Evolutionary conservation across 2,888 invertebrate species (phyloP).

Genomic region (Hirtodrosophila duncani): DNA sequence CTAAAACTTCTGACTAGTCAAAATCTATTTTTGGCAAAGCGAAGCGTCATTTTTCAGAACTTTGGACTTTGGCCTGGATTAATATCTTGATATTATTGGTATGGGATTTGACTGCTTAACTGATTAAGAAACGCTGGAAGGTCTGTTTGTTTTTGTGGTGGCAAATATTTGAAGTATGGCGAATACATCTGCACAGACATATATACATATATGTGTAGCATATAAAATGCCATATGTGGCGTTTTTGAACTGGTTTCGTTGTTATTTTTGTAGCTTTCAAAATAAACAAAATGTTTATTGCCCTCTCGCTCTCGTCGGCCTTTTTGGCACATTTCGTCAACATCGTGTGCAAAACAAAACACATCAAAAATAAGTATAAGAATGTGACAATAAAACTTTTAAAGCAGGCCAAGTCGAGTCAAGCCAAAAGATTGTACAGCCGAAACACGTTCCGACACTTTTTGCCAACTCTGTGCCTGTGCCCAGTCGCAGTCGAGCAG

Average conservation of each 20-base stretch:
- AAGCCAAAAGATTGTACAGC: constrained; percentile 13
- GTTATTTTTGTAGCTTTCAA: constrained; percentile 33
- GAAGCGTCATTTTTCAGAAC: constrained; percentile 40
- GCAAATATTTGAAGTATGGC: neutral
- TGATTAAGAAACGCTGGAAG: neutral
- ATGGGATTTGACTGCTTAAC: constrained; percentile 32
- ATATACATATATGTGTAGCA: constrained; percentile 1
- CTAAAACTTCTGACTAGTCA: constrained; percentile 19
- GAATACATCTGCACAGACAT: constrained; percentile 8
- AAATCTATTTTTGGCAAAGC: constrained; percentile 20
- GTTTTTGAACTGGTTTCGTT: constrained; percentile 57
- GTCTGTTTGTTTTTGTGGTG: no score
- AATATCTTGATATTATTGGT: no score
- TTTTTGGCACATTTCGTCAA: constrained; percentile 59
- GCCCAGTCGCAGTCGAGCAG: neutral
- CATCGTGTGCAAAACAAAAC: constrained; percentile 48
- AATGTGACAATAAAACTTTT: constrained; percentile 56
- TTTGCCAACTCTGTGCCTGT: constrained; percentile 4
- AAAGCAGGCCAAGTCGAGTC: constrained; percentile 30
- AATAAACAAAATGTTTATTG: constrained; percentile 57
- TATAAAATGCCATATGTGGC: constrained; percentile 55
- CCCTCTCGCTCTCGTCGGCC: constrained; percentile 17
- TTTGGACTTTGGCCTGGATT: constrained; percentile 27
- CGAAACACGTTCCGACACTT: constrained; percentile 42
- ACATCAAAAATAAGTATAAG: constrained; percentile 3